phyloP scores from a whole-genome alignment of 2,888 invertebrate species.

The Leptinotarsa haldemani region DNA sequence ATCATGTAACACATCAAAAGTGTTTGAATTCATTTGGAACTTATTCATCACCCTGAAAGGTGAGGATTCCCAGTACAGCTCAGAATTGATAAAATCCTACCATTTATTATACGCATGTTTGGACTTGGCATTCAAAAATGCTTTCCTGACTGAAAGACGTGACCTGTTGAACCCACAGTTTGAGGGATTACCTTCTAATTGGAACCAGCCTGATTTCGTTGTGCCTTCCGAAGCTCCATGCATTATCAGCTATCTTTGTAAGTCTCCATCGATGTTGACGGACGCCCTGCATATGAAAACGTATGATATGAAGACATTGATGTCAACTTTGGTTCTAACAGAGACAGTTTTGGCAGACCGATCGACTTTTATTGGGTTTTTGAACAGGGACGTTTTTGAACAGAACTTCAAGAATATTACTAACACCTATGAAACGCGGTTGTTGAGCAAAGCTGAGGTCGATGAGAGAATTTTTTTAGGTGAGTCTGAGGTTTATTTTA shows the following conservation, averaged over 20 bases:
- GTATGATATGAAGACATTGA: constrained; percentile 84
- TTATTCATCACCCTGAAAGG: constrained; percentile 91
- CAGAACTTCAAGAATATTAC: constrained; percentile 86
- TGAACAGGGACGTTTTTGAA: constrained; percentile 86
- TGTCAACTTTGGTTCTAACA: constrained; percentile 80
- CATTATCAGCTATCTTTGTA: constrained; percentile 70
- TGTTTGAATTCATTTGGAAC: constrained; percentile 96
- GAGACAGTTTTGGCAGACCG: constrained; percentile 80
- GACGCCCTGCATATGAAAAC: constrained; percentile 93
- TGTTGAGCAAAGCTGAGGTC: constrained; percentile 91
- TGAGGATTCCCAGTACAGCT: constrained; percentile 85
- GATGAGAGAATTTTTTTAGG: constrained; percentile 96
- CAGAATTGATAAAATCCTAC: constrained; percentile 94
- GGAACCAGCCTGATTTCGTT: constrained; percentile 70
- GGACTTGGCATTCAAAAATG: constrained; percentile 91
- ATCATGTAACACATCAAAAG: constrained; percentile 83
- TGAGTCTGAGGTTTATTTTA: constrained; percentile 62
- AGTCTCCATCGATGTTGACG: constrained; percentile 74
- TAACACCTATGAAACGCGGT: constrained; percentile 90
- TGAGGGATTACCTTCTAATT: constrained; percentile 80
- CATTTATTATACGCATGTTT: constrained; percentile 91
- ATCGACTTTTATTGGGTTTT: constrained; percentile 77
- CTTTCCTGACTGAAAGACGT: constrained; percentile 80
- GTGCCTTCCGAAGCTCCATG: constrained; percentile 79
- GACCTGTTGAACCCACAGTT: constrained; percentile 90